Base-by-base conservation (phyloP, 2,113 vertebrate species). In the Cardinalis cardinalis region DNA sequence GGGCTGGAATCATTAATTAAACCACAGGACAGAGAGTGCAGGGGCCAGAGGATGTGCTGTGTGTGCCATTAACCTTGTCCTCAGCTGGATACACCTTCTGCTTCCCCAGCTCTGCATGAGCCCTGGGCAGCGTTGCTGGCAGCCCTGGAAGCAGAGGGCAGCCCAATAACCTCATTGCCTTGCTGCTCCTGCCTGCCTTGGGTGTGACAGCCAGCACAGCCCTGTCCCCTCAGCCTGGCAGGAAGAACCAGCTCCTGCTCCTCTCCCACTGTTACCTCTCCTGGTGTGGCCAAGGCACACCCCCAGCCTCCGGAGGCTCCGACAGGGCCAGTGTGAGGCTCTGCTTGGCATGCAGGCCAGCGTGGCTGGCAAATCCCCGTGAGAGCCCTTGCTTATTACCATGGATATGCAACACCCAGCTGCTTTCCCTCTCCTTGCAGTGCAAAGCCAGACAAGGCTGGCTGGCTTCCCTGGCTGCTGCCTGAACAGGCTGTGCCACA, bases 371-470 rank as follows among this genome's bases (percentile, higher is more conserved):
- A 89, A 91, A 94, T 91, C 91, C 89, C 91, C 64, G 12, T 79
- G 91, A 89, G 88, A 94, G 93, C 15, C 74, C 91, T 84, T 74
- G 87, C 77, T 93, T 79, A 84, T 91, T 85, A 4, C 94, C 82
- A 18, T 41, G 94, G 89, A 23, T 90, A 12, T 89, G 91, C 71
- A 79, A 44, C 16, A 61, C 63, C 90, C 79, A 70, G 85, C 91
- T 68, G 90, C 88, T 89, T 85, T 40, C 82, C 89, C 87, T 53
- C 70, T 53, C 82, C 0, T 76, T 34, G 77, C 91, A 77, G 74
- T 4, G 29, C 91, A 78, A 60, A 95, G 89, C 89, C 89, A 38
- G 49, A 14, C 55, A 8, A 18, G 92, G 78, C 93, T 85, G 89
- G 75, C 91, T 84, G 81, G 5, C 87, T 92, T 92, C 84, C 91